These are phyloP conservation scores for Pteropus alecto DNA, from an alignment of 2,113 vertebrate species.

Conservation along the genomic window DNA sequence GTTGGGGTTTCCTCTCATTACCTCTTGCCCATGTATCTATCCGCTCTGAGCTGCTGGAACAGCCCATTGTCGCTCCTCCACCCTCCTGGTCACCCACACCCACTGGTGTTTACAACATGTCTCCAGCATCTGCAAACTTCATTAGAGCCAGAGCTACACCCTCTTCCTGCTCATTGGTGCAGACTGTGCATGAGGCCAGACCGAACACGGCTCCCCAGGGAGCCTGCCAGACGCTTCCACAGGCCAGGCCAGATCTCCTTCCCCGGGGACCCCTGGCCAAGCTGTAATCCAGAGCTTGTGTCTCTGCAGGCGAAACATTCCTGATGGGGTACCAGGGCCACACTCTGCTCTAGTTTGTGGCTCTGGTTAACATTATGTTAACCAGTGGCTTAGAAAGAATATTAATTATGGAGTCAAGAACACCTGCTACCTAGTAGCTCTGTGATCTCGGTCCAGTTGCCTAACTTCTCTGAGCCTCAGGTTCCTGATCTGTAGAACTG, in stretches of 20 bases:
- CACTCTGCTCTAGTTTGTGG: not conserved
- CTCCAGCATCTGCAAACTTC: constrained; percentile 64
- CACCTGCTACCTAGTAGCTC: not conserved
- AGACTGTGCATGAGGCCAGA: not conserved
- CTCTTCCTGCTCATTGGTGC: constrained; percentile 52
- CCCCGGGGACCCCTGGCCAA: not conserved
- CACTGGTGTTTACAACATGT: constrained; percentile 65
- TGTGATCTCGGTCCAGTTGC: not conserved
- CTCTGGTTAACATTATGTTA: not conserved
- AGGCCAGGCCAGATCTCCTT: not conserved
- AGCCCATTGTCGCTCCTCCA: not conserved
- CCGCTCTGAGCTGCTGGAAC: not conserved
- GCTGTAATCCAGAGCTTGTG: not conserved
- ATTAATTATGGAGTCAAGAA: not conserved
- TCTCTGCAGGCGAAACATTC: not conserved
- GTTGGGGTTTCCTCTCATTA: not conserved
- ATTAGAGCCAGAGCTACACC: constrained; percentile 32
- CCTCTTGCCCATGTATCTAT: constrained; percentile 40
- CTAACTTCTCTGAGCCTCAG: not conserved
- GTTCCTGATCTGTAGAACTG: not conserved
- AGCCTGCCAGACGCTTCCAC: not conserved
- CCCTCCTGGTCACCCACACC: constrained; percentile 57
- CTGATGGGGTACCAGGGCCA: not conserved
- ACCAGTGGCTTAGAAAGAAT: not conserved
- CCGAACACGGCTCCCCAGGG: not conserved